Evolutionary conservation across 2,797 vertebrate species (phyloP).

Genomic region (Cyclopterus lumpus): DNA sequence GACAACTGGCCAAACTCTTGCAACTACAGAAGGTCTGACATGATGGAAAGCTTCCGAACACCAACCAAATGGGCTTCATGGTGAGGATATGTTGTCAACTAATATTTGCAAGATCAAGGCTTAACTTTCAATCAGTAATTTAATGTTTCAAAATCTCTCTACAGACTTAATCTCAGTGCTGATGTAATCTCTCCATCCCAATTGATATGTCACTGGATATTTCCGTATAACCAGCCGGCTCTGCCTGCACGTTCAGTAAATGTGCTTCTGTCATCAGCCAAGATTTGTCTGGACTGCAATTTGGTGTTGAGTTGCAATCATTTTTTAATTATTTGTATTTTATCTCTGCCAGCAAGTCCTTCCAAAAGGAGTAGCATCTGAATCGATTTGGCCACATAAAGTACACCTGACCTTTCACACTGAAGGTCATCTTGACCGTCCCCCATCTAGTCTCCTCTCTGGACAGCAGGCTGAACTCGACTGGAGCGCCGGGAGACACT

Average conservation of each 20-base stretch:
- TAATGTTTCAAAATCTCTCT: background rate
- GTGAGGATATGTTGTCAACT: background rate
- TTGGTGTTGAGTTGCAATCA: background rate
- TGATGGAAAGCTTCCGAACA: too few relatives aligned
- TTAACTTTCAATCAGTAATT: background rate
- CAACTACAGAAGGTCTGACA: too few relatives aligned
- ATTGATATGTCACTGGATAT: background rate
- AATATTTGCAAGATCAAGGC: background rate
- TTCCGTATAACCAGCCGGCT: background rate
- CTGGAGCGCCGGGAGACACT: slow-evolving; percentile 85
- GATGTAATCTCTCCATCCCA: slow-evolving; percentile 6
- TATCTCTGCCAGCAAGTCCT: background rate
- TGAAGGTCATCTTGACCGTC: slow-evolving; percentile 89
- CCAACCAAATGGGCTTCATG: too few relatives aligned
- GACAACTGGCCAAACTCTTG: background rate
- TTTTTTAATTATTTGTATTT: background rate
- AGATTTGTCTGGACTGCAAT: background rate
- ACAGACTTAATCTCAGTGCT: background rate
- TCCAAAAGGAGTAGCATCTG: background rate
- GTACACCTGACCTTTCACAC: slow-evolving; percentile 84
- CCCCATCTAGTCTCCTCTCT: slow-evolving; percentile 88
- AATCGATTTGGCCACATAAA: background rate
- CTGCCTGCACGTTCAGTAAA: background rate
- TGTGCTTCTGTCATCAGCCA: background rate
- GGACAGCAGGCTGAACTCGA: slow-evolving; percentile 89